Base-by-base conservation (phyloP, 2,113 vertebrate genomes). In the Ammodramus savannarum region DNA sequence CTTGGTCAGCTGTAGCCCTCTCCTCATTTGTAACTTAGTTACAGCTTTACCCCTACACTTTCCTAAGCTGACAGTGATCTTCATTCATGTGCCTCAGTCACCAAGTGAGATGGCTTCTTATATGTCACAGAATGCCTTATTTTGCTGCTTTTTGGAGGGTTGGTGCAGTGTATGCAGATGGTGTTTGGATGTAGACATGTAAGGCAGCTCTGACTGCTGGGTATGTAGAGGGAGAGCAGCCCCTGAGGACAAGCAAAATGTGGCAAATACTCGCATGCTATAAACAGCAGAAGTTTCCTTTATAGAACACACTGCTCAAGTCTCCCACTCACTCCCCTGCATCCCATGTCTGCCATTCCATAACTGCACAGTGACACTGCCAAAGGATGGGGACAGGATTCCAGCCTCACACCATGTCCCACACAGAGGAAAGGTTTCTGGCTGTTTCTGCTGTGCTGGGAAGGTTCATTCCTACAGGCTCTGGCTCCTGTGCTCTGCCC, bases 341-440 rank as follows among this genome's bases (percentile, higher is more conserved):
- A 43, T 26, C n/a, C 62, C 31, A 6, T 11, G 16, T 46, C 59
- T 65, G 32, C 76, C 31, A 20, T 65, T 25, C 4, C 16, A 12
- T 38, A 13, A 11, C 32, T 71, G 71, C 29, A 26, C 26, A 41
- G 61, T 55, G 85, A 25, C 34, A 2, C 0, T 34, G 34, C 43
- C 18, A 6, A 11, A 11, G 3, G 19, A 11, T 11, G 6, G 22
- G 38, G 32, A 49, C 12, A 16, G 68, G 58, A 10, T 65, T 85
- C 57, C 49, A 51, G 34, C 6, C n/a, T 17, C 1, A 1, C n/a
- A 5, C 68, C 54, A 16, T 20, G 38, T 66, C 52, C 43, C 29
- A 8, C 18, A 7, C 0, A 0, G 17, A 25, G 31, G 36, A 72
- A 13, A 27, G 43, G 32, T 43, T 83, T n/a, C 41, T 36, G 4